Evolutionary conservation across 1,140 invertebrate genomes (phyloP).

Genomic region (Dufourea novaeangliae): DNA sequence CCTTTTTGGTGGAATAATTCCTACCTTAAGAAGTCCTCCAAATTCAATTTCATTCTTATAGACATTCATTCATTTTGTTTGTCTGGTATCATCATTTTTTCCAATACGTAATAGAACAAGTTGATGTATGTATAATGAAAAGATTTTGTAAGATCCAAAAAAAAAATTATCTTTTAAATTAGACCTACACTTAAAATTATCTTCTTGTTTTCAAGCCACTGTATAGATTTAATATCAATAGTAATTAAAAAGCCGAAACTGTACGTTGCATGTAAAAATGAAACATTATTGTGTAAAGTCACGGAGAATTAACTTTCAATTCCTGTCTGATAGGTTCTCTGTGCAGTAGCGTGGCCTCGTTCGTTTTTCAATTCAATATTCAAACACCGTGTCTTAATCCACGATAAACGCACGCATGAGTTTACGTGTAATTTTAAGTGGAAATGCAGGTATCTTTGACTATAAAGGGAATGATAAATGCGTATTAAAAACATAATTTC

Average conservation of each 20-base stretch:
- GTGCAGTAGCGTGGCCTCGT: not conserved
- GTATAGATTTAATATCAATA: not conserved
- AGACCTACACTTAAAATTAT: too few species aligned
- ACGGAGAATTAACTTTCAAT: not conserved
- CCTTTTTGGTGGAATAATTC: too few species aligned
- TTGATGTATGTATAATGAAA: too few species aligned
- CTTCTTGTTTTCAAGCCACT: not conserved
- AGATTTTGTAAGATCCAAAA: too few species aligned
- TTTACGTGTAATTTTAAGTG: conserved; percentile 26
- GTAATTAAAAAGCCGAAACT: not conserved
- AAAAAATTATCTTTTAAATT: too few species aligned
- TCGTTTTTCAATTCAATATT: not conserved
- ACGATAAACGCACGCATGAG: conserved; percentile 15
- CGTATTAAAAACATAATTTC: conserved; percentile 42
- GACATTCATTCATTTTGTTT: too few species aligned
- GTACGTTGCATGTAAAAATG: not conserved
- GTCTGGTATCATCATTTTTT: too few species aligned
- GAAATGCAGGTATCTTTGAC: not conserved
- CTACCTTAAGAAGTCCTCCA: too few species aligned
- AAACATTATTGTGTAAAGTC: not conserved
- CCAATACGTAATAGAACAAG: too few species aligned
- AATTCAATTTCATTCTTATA: too few species aligned
- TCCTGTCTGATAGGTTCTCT: not conserved
- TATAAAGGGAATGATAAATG: conserved; percentile 41
- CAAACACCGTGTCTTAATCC: conserved; percentile 11